Evolutionary conservation across 2,797 vertebrate species (phyloP).

Genomic region (Hephaestus fuliginosus): DNA sequence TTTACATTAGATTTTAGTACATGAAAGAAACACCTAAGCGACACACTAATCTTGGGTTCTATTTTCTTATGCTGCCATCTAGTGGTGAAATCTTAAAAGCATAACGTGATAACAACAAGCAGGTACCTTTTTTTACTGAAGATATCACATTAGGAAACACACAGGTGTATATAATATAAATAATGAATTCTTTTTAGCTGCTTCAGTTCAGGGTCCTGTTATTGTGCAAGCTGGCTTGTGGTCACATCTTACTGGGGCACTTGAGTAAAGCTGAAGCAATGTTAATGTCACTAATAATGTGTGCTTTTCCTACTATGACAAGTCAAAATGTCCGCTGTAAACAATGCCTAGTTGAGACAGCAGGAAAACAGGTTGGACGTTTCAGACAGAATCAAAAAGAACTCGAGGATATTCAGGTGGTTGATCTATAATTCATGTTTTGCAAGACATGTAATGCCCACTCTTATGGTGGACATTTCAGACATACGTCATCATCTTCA

Average conservation of each 20-base stretch:
- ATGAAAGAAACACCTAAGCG: background rate
- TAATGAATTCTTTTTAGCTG: background rate
- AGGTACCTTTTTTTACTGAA: background rate
- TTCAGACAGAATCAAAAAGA: slow-evolving; percentile 10
- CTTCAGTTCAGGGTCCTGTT: background rate
- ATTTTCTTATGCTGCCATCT: slow-evolving; percentile 76
- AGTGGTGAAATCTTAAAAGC: slow-evolving; percentile 56
- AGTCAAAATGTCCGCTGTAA: background rate
- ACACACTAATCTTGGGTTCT: background rate
- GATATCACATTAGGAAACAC: background rate
- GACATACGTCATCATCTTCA: slow-evolving; percentile 83
- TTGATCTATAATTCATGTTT: background rate
- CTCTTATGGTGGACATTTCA: slow-evolving; percentile 13
- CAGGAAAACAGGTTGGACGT: background rate
- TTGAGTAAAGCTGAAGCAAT: background rate
- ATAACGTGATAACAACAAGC: background rate
- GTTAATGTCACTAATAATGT: background rate
- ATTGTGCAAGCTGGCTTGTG: background rate
- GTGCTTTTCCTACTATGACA: background rate
- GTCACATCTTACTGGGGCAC: background rate
- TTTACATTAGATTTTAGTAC: background rate
- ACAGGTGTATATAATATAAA: background rate
- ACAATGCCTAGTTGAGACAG: background rate
- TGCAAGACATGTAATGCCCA: background rate
- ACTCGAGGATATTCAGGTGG: background rate